phyloP scores from a whole-genome alignment of 2,113 vertebrate species.

The Crotalus horridus region DNA sequence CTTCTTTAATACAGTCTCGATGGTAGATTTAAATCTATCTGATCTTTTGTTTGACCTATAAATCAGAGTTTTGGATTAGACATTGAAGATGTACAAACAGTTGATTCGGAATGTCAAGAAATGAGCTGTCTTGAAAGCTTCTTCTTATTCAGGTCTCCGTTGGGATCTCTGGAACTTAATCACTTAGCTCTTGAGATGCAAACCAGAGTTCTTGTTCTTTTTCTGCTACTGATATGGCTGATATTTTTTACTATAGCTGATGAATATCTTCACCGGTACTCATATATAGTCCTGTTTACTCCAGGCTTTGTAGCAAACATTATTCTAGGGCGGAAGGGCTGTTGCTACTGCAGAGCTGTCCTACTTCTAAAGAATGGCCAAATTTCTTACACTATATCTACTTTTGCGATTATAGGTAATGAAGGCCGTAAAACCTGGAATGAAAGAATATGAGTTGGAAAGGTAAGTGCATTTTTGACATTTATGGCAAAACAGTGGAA shows the following conservation, averaged over 20 bases:
- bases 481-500: constrained; percentile 47
- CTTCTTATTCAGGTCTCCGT: not conserved
- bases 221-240: not conserved
- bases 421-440: constrained; percentile 76
- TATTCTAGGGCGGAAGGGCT: not conserved
- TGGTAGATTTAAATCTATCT: not conserved
- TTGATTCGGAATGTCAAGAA: not conserved
- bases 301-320: not conserved
- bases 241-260: not conserved
- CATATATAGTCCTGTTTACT: not conserved
- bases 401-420: constrained; percentile 76
- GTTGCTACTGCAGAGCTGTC: not conserved
- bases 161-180: not conserved
- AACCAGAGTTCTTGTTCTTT: not conserved
- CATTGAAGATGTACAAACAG: not conserved
- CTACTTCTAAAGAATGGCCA: not conserved
- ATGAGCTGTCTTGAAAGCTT: not conserved
- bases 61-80: not conserved
- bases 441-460: constrained; percentile 79
- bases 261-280: not conserved
- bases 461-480: constrained; percentile 65
- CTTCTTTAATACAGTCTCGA: not conserved
- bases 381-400: constrained; percentile 9
- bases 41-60: not conserved
- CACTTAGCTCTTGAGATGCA: not conserved